phyloP scores from a whole-genome alignment of 2,888 invertebrate species.

The Encarsia formosa region DNA sequence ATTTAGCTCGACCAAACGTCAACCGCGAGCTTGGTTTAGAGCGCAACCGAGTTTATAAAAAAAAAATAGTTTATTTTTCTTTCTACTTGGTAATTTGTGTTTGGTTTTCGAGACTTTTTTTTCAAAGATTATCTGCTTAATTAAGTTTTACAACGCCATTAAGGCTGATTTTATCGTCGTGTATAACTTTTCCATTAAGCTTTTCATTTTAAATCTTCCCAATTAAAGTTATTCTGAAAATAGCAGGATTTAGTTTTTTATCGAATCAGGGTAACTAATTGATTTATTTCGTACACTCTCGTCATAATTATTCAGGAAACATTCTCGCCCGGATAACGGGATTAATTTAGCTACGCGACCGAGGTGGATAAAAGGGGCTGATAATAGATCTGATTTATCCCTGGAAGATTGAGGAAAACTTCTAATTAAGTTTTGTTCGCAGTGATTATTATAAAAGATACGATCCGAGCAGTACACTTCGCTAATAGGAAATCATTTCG shows the following conservation, averaged over 20 bases:
- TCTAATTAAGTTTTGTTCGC: constrained; percentile 20
- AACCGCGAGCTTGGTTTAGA: no score
- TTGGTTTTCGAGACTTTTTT: not conserved
- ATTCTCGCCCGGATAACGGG: constrained; percentile 3
- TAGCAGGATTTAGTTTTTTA: not conserved
- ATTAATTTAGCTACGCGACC: constrained; percentile 2
- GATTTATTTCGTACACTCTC: not conserved
- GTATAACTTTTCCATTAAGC: constrained; percentile 21
- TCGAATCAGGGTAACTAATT: not conserved
- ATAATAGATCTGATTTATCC: constrained; percentile 18
- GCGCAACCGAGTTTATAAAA: no score
- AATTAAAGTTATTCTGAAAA: constrained; percentile 16
- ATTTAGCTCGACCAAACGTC: no score
- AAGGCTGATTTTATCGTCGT: constrained; percentile 19
- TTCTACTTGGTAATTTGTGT: no score
- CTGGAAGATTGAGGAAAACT: constrained; percentile 10
- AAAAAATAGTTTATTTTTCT: no score
- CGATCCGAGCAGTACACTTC: no score
- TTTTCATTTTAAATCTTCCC: no score
- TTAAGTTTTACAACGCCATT: constrained; percentile 24
- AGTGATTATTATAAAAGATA: no score
- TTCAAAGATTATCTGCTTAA: constrained; percentile 21
- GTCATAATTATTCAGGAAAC: constrained; percentile 14
- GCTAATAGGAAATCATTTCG: constrained; percentile 6
- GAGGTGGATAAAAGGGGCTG: constrained; percentile 4